Conservation (phyloP, 2,888 invertebrate species). For the Cheilosia scutellata region DNA sequence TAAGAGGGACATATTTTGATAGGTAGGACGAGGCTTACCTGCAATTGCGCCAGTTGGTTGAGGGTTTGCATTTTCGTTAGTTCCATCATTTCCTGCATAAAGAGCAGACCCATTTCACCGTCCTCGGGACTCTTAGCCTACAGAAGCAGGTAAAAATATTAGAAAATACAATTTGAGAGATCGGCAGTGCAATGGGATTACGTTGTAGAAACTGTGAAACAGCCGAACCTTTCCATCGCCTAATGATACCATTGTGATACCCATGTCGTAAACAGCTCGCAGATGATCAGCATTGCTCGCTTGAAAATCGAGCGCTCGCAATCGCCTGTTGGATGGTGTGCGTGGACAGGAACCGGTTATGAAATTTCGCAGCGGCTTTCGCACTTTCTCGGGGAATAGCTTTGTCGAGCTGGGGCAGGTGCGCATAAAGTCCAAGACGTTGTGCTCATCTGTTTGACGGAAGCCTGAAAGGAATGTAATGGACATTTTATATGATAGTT, state of each 20-base stretch:
- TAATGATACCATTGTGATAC: constrained; percentile 94
- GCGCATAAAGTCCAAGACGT: constrained; percentile 85
- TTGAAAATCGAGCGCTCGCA: constrained; percentile 90
- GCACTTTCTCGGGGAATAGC: constrained; percentile 92
- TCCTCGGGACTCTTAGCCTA: constrained; percentile 94
- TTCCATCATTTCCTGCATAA: constrained; percentile 99
- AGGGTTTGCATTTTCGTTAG: constrained; percentile 89
- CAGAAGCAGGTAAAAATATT: constrained; percentile 54
- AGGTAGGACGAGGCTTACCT: constrained; percentile 78
- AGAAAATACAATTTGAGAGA: constrained; percentile 65
- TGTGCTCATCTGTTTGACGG: constrained; percentile 85
- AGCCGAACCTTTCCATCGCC: constrained; percentile 96
- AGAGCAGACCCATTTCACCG: constrained; percentile 95
- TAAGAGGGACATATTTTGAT: too few relatives aligned
- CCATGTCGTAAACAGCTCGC: constrained; percentile 95
- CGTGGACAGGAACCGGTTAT: constrained; percentile 92
- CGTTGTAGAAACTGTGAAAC: constrained; percentile 94
- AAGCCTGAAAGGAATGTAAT: constrained; percentile 80
- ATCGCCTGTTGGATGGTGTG: constrained; percentile 86
- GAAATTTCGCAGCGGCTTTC: constrained; percentile 93
- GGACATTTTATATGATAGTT: background rate
- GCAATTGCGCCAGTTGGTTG: constrained; percentile 83
- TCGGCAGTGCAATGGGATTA: constrained; percentile 84
- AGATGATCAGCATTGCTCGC: constrained; percentile 95
- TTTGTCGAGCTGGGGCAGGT: constrained; percentile 94